Evolutionary conservation across 2,888 invertebrate genomes (phyloP).

Genomic region (Agonopterix alstromeriana): DNA sequence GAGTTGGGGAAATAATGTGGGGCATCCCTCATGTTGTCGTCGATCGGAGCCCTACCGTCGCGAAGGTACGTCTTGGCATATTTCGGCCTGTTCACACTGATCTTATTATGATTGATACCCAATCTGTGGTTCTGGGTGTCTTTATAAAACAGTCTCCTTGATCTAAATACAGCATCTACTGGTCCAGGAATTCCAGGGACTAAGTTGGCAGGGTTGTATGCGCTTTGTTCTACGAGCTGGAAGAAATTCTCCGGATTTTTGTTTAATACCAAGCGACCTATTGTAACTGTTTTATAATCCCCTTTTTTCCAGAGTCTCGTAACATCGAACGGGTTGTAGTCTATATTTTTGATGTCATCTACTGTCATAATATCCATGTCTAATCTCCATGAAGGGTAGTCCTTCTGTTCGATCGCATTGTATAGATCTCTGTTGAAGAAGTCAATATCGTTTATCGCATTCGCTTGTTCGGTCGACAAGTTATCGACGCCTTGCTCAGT

Average conservation of each 20-base stretch:
- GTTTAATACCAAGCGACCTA: conserved; percentile 42
- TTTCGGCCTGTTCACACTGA: conserved; percentile 38
- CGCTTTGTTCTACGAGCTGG: conserved; percentile 34
- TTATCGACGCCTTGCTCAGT: conserved; percentile 91
- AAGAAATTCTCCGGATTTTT: conserved; percentile 43
- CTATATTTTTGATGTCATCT: conserved; percentile 28
- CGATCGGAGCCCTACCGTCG: conserved; percentile 75
- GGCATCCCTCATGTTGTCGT: conserved; percentile 85
- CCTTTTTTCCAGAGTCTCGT: conserved; percentile 49
- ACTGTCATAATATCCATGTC: conserved; percentile 45
- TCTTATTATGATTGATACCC: conserved; percentile 42
- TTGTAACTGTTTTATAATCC: conserved; percentile 35
- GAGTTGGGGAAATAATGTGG: conserved; percentile 21
- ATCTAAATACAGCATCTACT: conserved; percentile 38
- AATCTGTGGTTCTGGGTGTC: conserved; percentile 49
- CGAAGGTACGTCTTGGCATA: conserved; percentile 8
- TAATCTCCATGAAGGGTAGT: conserved; percentile 52
- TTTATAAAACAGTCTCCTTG: conserved; percentile 35
- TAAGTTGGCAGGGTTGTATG: conserved; percentile 45
- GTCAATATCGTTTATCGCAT: conserved; percentile 85
- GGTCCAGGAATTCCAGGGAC: conserved; percentile 60
- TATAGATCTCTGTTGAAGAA: conserved; percentile 87
- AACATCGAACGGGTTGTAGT: conserved; percentile 51
- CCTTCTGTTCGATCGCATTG: conserved; percentile 86
- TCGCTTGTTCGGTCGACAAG: conserved; percentile 79